Percentiles rank a stretch among this genome's conserved stretches.
Evolutionary conservation across 2,888 invertebrate species (phyloP).

Genomic region (Hydrotaea diabolus): DNA sequence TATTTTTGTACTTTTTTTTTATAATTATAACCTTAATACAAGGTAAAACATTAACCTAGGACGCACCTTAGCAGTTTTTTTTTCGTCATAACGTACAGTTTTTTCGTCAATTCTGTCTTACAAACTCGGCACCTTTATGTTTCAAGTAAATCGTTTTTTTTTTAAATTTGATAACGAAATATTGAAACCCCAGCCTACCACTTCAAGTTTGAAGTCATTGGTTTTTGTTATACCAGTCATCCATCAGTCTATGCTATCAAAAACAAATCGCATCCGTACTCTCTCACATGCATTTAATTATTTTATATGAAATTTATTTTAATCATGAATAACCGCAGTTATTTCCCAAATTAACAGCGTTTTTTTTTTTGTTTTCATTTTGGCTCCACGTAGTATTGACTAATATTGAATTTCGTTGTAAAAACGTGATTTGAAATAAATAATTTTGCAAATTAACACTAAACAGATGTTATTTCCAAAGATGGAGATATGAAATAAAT

Average conservation of each 20-base stretch:
- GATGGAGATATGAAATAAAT: not conserved
- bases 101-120: too few species aligned
- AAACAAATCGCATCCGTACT: not conserved
- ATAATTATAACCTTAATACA: not conserved
- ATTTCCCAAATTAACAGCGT: conserved; percentile 16
- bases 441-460: not conserved
- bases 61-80: not conserved
- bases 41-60: not conserved
- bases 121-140: too few species aligned
- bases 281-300: conserved; percentile 2
- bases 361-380: not conserved
- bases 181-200: too few species aligned
- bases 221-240: too few species aligned
- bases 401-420: conserved; percentile 8
- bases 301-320: not conserved
- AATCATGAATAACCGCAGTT: conserved; percentile 2
- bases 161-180: too few species aligned
- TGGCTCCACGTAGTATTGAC: conserved; percentile 2
- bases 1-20: not conserved
- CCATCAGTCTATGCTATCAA: too few species aligned
- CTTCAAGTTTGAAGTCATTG: too few species aligned
- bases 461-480: conserved; percentile 18
- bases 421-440: conserved; percentile 33
- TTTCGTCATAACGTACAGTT: too few species aligned
- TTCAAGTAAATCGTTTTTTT: too few species aligned